A percentile compares a stretch with the other conserved stretches of the same genome.
Conservation (phyloP, 2,113 vertebrate species). For the Dasypus novemcinctus region DNA sequence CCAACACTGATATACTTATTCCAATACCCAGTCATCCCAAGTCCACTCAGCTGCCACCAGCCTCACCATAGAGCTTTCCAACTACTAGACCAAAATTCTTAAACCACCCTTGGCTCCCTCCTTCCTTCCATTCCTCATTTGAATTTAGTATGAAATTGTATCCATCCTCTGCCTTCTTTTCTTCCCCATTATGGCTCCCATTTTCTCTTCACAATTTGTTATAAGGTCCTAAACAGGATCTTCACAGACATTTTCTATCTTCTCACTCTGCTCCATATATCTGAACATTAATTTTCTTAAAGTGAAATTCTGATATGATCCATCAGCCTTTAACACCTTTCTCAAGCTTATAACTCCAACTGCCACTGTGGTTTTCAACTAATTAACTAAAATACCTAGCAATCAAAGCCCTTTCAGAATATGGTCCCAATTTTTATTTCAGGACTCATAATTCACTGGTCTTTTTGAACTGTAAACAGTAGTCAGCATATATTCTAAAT, state of each 20-base stretch:
- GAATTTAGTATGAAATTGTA: conserved; percentile 12
- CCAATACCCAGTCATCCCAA: background rate
- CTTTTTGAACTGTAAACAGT: background rate
- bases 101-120: background rate
- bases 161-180: background rate
- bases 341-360: background rate
- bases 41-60: background rate
- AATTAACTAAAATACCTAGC: background rate
- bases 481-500: no score
- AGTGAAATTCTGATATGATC: background rate
- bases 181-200: background rate
- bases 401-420: background rate
- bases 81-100: background rate
- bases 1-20: background rate
- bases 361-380: background rate
- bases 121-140: background rate
- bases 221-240: background rate
- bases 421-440: background rate
- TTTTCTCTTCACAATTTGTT: background rate
- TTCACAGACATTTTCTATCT: background rate
- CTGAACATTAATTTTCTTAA: background rate
- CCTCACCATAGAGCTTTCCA: background rate
- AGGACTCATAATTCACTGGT: background rate
- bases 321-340: conserved; percentile 12
- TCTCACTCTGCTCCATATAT: background rate